These are phyloP conservation scores for Amphimallon solstitiale DNA, from an alignment of 2,888 invertebrate genomes.

Conservation along the genomic window DNA sequence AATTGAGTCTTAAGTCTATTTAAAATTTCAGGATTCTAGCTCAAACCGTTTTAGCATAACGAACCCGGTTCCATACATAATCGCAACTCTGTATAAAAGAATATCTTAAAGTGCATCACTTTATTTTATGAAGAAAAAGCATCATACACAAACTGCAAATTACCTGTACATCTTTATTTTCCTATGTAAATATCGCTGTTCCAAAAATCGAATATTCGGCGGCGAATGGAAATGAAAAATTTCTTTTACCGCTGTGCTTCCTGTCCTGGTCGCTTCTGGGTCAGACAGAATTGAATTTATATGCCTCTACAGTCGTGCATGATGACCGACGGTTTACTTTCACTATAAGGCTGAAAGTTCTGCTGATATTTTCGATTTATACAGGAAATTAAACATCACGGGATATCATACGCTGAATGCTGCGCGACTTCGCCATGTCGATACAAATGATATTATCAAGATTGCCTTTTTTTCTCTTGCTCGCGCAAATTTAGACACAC, in stretches of 20 bases:
- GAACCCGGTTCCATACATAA: no score
- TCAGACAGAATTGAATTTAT: conserved; percentile 9
- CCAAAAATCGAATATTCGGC: not conserved
- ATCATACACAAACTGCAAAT: no score
- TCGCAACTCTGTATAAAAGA: no score
- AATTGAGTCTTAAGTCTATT: no score
- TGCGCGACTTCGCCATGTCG: not conserved
- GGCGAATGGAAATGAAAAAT: not conserved
- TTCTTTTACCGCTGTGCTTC: not conserved
- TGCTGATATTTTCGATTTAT: conserved; percentile 21
- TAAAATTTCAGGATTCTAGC: no score
- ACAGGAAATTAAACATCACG: conserved; percentile 32
- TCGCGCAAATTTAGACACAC: not conserved
- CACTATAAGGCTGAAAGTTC: conserved; percentile 1
- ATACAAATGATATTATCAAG: conserved; percentile 14
- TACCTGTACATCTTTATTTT: no score
- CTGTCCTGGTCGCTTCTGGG: conserved; percentile 2
- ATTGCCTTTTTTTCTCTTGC: conserved; percentile 6
- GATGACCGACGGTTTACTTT: not conserved
- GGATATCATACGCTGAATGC: conserved; percentile 25
- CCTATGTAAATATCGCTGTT: no score
- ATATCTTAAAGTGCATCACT: no score
- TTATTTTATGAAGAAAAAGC: no score
- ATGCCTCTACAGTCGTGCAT: no score
- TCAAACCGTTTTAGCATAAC: no score